Conservation (phyloP, 2,888 invertebrate species). For the Julus scandinavius region DNA sequence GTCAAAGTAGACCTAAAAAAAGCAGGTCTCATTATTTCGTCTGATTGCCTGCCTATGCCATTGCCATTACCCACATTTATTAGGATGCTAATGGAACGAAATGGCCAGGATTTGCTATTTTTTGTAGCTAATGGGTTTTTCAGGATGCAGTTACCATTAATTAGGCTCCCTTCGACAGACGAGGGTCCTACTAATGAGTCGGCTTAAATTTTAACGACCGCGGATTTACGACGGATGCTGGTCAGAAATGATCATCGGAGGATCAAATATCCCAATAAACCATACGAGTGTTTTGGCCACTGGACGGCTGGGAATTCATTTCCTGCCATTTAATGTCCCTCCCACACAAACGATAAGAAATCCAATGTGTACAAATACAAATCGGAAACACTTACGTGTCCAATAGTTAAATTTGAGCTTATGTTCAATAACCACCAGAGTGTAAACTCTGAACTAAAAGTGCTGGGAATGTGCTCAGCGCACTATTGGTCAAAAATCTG, state of each 20-base stretch:
- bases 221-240: conserved; percentile 32
- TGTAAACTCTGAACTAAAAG: no score
- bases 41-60: background rate
- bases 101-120: background rate
- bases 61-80: background rate
- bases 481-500: no score
- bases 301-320: conserved; percentile 22
- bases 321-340: background rate
- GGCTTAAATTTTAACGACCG: conserved; percentile 14
- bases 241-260: background rate
- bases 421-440: no score
- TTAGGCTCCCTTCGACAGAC: background rate
- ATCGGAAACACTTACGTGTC: no score
- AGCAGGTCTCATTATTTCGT: background rate
- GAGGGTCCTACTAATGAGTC: conserved; percentile 27
- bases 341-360: background rate
- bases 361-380: background rate
- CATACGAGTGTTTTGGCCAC: background rate
- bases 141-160: conserved; percentile 37
- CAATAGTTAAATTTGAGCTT: no score
- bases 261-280: conserved; percentile 5
- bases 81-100: conserved; percentile 20
- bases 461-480: no score
- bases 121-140: background rate
- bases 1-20: background rate